phyloP scores from a whole-genome alignment of 2,888 invertebrate species.

The Euproctis similis region DNA sequence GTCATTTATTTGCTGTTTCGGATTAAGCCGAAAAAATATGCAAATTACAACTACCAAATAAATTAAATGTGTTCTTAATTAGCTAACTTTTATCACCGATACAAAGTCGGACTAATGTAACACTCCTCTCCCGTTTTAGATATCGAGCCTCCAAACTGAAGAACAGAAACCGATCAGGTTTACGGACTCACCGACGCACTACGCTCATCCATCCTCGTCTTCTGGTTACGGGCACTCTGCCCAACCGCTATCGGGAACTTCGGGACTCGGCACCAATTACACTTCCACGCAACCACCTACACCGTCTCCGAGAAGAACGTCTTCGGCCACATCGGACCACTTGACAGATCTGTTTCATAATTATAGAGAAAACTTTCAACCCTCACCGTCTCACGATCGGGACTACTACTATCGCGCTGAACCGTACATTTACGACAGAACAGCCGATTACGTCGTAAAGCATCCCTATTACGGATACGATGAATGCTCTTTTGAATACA shows the following conservation, averaged over 20 bases:
- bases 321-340: conserved; percentile 75
- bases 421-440: conserved; percentile 55
- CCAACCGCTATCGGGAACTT: conserved; percentile 67
- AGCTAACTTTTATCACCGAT: no score
- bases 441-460: conserved; percentile 61
- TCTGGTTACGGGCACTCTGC: conserved; percentile 70
- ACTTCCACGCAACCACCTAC: conserved; percentile 74
- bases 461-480: conserved; percentile 62
- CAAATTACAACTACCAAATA: no score
- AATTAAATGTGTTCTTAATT: no score
- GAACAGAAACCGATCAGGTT: conserved; percentile 81
- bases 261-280: conserved; percentile 70
- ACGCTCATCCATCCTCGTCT: conserved; percentile 70
- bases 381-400: conserved; percentile 46
- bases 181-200: conserved; percentile 84
- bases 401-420: conserved; percentile 54
- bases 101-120: no score
- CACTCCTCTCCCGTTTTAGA: conserved; percentile 42
- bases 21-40: no score
- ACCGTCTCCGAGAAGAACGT: conserved; percentile 83
- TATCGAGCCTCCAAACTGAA: conserved; percentile 64
- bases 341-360: conserved; percentile 79
- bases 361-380: conserved; percentile 67
- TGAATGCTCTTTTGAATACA: conserved; percentile 54
- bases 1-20: no score